A percentile compares a stretch with the other conserved stretches of the same genome.
Evolutionary conservation across 2,888 invertebrate species (phyloP).

Genomic region (Campopleginae sp.): DNA sequence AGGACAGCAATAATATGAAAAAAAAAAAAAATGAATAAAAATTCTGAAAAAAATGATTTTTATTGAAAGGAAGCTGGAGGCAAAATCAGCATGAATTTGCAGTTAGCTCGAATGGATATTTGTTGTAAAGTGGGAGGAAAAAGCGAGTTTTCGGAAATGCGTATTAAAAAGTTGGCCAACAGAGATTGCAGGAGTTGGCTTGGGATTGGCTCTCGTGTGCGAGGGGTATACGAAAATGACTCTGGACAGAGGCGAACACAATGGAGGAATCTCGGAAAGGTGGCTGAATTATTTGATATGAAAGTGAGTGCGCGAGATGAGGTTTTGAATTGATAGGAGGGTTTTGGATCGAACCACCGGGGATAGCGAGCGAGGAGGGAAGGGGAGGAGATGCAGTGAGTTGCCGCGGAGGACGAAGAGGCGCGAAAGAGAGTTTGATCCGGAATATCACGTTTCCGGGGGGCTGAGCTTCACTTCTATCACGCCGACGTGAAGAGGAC

Average conservation of each 20-base stretch:
- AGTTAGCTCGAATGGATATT: neutral
- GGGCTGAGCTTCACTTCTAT: conserved; percentile 32
- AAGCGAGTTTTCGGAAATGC: neutral
- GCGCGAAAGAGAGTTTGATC: conserved; percentile 47
- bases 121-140: neutral
- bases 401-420: neutral
- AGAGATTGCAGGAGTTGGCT: neutral
- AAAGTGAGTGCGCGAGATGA: conserved; percentile 42
- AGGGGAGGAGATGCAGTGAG: conserved; percentile 2
- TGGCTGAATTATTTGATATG: conserved; percentile 51
- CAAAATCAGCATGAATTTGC: neutral
- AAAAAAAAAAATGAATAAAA: neutral
- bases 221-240: neutral
- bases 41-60: neutral
- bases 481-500: neutral
- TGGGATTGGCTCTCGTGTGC: neutral
- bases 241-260: neutral
- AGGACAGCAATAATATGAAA: neutral
- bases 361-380: neutral
- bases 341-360: neutral
- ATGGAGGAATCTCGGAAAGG: conserved; percentile 10
- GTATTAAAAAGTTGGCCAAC: neutral
- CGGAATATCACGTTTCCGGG: conserved; percentile 63
- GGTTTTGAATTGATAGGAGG: neutral
- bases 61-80: too few relatives aligned